phyloP scores from a whole-genome alignment of 2,888 invertebrate genomes.

The Orthosia incerta region DNA sequence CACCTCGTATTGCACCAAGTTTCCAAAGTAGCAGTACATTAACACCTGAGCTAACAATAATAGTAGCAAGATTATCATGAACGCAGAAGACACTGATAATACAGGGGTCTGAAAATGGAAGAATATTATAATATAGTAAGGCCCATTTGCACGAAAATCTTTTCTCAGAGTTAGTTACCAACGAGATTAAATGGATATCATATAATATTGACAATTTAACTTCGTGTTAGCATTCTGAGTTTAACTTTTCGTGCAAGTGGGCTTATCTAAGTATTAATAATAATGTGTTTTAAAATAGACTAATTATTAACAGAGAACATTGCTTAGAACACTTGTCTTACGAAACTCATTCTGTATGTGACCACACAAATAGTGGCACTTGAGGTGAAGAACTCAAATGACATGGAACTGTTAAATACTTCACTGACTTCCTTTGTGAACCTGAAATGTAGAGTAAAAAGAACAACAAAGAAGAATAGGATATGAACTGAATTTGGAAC shows the following conservation, averaged over 20 bases:
- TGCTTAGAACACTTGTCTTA: constrained; percentile 55
- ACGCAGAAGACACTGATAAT: constrained; percentile 64
- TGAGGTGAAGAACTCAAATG: constrained; percentile 70
- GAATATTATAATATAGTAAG: neutral
- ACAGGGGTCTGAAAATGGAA: constrained; percentile 67
- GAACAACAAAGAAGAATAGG: neutral
- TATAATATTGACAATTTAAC: too few relatives aligned
- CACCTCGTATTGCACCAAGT: constrained; percentile 74
- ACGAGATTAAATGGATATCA: too few relatives aligned
- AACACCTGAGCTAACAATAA: constrained; percentile 68
- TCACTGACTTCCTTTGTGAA: constrained; percentile 68
- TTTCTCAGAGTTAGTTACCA: too few relatives aligned
- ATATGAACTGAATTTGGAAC: too few relatives aligned
- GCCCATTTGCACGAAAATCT: too few relatives aligned
- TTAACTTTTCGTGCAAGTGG: too few relatives aligned
- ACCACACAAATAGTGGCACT: constrained; percentile 65
- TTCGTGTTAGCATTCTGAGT: too few relatives aligned
- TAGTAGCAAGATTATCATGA: constrained; percentile 50
- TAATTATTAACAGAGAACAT: neutral
- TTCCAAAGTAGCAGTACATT: constrained; percentile 75
- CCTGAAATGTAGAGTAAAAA: constrained; percentile 67
- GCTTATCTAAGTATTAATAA: too few relatives aligned
- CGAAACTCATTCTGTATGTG: constrained; percentile 69
- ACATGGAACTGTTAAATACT: constrained; percentile 68
- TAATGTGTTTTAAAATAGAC: neutral